A percentile compares a stretch with the other conserved stretches of the same genome.
Conservation (phyloP, 2,888 invertebrate species). For the Drosophila diplacantha region DNA sequence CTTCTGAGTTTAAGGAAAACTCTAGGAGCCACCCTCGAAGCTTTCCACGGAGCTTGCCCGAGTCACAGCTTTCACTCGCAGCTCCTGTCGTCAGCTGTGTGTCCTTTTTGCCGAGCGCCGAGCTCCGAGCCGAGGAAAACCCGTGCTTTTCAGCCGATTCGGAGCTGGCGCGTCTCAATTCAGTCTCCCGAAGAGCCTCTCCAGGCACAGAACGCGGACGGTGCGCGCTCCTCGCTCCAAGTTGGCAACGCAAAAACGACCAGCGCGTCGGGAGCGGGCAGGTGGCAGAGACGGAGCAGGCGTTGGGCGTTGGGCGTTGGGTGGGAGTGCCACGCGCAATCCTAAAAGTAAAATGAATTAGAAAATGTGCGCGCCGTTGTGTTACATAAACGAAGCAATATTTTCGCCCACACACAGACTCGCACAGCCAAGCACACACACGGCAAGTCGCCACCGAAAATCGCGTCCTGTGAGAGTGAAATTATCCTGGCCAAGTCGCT, state of each 20-base stretch:
- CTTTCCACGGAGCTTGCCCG: constrained; percentile 43
- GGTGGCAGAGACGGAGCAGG: constrained; percentile 12
- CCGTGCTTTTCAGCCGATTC: constrained; percentile 9
- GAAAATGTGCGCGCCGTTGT: constrained; percentile 52
- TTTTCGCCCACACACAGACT: constrained; percentile 25
- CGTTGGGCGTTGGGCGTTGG: constrained; percentile 20
- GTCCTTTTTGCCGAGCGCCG: constrained; percentile 48
- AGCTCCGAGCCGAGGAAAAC: constrained; percentile 5
- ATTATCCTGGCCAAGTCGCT: constrained; percentile 54
- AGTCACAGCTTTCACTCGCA: constrained; percentile 31
- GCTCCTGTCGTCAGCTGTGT: constrained; percentile 36
- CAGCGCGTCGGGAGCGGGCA: constrained; percentile 38
- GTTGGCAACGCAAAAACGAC: constrained; percentile 60
- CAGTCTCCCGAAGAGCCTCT: constrained; percentile 68
- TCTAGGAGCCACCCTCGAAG: constrained; percentile 21
- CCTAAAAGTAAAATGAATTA: constrained; percentile 68
- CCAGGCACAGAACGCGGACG: constrained; percentile 54
- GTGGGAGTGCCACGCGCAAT: constrained; percentile 30
- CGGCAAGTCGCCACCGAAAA: constrained; percentile 36
- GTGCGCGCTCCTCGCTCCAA: constrained; percentile 48
- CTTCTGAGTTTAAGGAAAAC: not conserved
- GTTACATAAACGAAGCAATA: constrained; percentile 52
- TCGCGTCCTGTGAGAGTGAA: constrained; percentile 66
- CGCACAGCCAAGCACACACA: constrained; percentile 3
- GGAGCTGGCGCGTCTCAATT: constrained; percentile 36